A percentile compares a stretch with the other conserved stretches of the same genome.
Evolutionary conservation across 2,797 vertebrate species (phyloP).

Genomic region (Galagoides demidoff): DNA sequence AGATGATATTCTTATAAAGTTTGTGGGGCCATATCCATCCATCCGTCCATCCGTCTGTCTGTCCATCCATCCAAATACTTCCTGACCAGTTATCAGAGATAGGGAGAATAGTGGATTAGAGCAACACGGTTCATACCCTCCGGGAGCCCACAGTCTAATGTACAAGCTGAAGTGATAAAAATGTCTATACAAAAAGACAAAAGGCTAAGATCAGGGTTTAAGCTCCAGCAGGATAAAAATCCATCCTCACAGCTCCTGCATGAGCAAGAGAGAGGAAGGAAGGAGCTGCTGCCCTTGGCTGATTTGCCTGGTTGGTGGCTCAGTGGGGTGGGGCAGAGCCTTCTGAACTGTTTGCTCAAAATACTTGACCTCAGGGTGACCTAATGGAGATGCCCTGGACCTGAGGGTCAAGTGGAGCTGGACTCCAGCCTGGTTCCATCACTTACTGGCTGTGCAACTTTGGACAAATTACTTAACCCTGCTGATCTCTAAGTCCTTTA

Average conservation of each 20-base stretch:
- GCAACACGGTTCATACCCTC: accelerated
- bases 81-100: neutral
- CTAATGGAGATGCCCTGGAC: neutral
- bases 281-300: neutral
- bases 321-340: too few species aligned
- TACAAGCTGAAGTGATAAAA: neutral
- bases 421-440: neutral
- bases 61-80: neutral
- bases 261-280: neutral
- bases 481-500: neutral
- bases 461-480: neutral
- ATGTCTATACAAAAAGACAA: neutral
- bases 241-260: neutral
- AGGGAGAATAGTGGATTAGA: neutral
- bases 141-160: neutral
- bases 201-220: neutral
- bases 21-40: neutral
- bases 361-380: neutral
- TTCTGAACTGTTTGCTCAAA: neutral
- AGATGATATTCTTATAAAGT: neutral
- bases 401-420: neutral
- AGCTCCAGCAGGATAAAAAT: neutral
- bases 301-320: neutral
- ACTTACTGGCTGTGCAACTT: neutral
- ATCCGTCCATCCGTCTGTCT: neutral